Base-by-base conservation (phyloP, 2,113 vertebrate species). In the Rhinolophus ferrumequinum region DNA sequence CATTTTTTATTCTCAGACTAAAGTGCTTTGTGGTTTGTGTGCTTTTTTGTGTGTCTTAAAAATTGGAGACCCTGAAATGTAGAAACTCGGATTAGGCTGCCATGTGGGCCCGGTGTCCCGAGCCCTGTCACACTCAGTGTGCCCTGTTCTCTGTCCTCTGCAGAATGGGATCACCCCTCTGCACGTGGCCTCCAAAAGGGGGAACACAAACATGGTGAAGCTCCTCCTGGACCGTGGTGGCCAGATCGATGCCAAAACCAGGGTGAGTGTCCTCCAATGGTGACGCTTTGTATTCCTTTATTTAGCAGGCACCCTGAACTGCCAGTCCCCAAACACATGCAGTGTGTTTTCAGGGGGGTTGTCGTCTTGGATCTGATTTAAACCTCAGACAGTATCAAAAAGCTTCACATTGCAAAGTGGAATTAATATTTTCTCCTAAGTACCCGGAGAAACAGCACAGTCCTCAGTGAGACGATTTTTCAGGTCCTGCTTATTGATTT, bases 111-210 rank as follows among this genome's bases (percentile, higher is more conserved):
- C 14, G 47, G 47, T 13, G 47, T 13, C 11, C 47, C 47, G 47
- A 50, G n/a, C 26, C 28, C 60, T 38, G 52, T 54, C 16, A 54
- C 52, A 54, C 52, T 14, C 52, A 5, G 22, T 13, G 26, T 30
- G 47, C 24, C 26, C 28, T 64, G 60, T 64, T 30, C 5, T 64
- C 98, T 99, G 98, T 98, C 93, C 97, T 96, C 96, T 93, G 90
- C 98, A 99, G 99, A 99, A 99, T 96, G 99, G 99, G 91, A 99
- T 99, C 96, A 99, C 99, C 56, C 99, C 99, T 52, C 98, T 99
- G 58, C 99, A 99, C 18, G 99, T 99, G 98, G 99, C 99, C 89
- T 99, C 99, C 87, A 99, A 99, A 98, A 99, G 99, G 87, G 99
- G 99, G 90, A 99, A 99, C 98, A 99, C 99, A 76, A 99, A 99